These are phyloP conservation scores for Myotis pilosus DNA, from an alignment of 2,797 vertebrate species.

Conservation along the genomic window DNA sequence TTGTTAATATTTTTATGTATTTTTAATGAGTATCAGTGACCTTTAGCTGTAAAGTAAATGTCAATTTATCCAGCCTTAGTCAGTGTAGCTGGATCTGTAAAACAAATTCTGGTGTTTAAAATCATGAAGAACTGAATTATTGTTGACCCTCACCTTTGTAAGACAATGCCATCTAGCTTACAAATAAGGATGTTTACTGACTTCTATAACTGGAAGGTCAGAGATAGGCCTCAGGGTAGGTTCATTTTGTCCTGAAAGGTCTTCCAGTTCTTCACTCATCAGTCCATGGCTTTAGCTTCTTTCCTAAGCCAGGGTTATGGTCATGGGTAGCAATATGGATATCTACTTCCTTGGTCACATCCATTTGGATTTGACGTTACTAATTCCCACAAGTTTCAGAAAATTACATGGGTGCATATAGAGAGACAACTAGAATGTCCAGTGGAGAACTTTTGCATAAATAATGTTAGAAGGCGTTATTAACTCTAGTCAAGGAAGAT, in stretches of 20 bases:
- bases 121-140: neutral
- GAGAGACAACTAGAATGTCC: neutral
- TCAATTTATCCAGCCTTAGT: neutral
- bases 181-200: neutral
- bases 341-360: neutral
- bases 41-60: neutral
- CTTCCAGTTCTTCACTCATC: neutral
- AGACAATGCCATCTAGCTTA: neutral
- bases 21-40: neutral
- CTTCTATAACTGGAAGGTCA: neutral
- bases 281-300: neutral
- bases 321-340: neutral
- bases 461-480: accelerated
- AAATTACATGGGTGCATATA: neutral
- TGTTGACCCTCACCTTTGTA: neutral
- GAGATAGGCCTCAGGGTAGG: neutral
- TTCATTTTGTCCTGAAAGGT: neutral
- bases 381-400: neutral
- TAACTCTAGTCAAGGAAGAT: neutral
- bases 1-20: neutral
- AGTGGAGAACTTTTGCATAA: neutral
- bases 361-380: neutral
- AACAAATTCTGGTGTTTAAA: neutral
- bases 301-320: neutral
- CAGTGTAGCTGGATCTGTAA: neutral